Evolutionary conservation across 2,888 invertebrate species (phyloP), one percentile per base, ranked within the genome.

Genomic region (Microchrysa polita): DNA sequence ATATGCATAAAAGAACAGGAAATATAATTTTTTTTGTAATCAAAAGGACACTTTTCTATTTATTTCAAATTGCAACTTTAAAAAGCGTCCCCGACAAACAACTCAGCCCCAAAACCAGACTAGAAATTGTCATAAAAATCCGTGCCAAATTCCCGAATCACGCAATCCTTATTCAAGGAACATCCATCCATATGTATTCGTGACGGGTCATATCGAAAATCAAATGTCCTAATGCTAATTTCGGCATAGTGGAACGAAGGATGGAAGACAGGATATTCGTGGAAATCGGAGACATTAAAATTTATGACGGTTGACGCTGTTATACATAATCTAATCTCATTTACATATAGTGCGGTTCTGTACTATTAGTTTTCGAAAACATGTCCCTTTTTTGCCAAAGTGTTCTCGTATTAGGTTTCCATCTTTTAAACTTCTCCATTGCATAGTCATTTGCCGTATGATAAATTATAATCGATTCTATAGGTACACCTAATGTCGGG

Each of bases 251-350:
- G 20, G 27, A 14, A n/a, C 4, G 34, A 61, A 61, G 61, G 40
- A 40, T 5, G 61, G 61, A 40, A n/a, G 61, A 61, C 40, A 61
- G 61, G 61, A 61, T 61, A 40, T 34, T 61, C 48, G 44, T 20
- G 16, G 22, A 65, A 65, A 65, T 65, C 44, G 20, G 65, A 7
- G 18, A 65, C 65, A 65, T 65, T 65, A 65, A 44, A 65, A 65
- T 65, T 65, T 48, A 65, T 65, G 65, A 48, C 22, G 65, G 48
- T 48, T 0, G 44, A 65, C 65, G 18, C 1, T 34, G 27, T 22
- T 65, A 22, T 42, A 18, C n/a, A n/a, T n/a, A n/a, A n/a, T n/a
- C n/a, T 65, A 65, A 22, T 65, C 14, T 22, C 10, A 34, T 65
- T 65, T 48, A 34, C 27, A 34, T 34, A 65, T 65, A 27, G 65